These are phyloP conservation scores for Sebastes reedi DNA, from an alignment of 2,797 vertebrate genomes.

Conservation along the genomic window DNA sequence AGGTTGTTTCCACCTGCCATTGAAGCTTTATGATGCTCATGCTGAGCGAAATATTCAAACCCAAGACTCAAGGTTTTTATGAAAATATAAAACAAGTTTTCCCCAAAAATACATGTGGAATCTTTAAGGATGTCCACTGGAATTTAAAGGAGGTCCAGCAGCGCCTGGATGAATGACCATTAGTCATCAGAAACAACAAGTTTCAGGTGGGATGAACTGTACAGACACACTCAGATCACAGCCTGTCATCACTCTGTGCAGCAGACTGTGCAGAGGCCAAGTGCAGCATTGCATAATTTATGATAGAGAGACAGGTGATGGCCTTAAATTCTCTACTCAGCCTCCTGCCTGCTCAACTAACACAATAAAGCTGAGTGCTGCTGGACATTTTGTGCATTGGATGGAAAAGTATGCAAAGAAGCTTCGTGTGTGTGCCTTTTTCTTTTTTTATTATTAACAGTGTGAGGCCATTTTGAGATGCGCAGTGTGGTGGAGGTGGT, in stretches of 20 bases:
- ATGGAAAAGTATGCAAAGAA: not conserved
- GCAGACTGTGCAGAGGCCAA: not conserved
- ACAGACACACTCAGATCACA: not conserved
- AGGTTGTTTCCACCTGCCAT: not conserved
- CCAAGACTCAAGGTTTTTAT: not conserved
- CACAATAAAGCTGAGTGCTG: not conserved
- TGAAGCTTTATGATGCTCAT: not conserved
- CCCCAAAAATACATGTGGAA: not conserved
- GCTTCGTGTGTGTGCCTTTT: not conserved
- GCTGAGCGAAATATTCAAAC: not conserved
- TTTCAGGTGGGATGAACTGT: not conserved
- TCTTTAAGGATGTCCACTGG: not conserved
- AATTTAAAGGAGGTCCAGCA: not conserved
- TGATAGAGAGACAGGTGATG: not conserved
- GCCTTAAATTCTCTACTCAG: not conserved
- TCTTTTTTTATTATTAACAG: no score
- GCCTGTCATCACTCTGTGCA: not conserved
- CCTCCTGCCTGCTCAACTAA: not conserved
- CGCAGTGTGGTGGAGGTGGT: not conserved
- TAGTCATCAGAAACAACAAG: not conserved
- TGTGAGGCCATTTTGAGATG: slow-evolving; percentile 42
- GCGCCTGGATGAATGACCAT: not conserved
- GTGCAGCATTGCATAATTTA: not conserved
- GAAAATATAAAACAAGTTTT: not conserved
- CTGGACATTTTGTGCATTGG: not conserved